Evolutionary conservation across 2,888 invertebrate genomes (phyloP).

Genomic region (Latheticus oryzae): DNA sequence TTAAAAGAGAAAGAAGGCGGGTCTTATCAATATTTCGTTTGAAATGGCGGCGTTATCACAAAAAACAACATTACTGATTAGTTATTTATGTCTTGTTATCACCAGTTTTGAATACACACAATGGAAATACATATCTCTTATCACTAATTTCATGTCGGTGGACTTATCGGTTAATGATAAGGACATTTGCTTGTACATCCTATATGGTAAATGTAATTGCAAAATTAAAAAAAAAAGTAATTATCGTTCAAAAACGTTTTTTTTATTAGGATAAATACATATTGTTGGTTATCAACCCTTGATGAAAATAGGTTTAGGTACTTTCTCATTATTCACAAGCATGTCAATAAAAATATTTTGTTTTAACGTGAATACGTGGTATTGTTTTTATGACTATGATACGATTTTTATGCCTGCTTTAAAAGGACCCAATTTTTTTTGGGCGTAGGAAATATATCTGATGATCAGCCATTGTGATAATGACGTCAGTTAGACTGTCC

Average conservation of each 20-base stretch:
- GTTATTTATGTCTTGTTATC: conserved; percentile 58
- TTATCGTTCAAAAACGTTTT: neutral
- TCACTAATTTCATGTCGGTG: conserved; percentile 57
- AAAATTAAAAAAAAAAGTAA: neutral
- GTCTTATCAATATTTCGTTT: conserved; percentile 31
- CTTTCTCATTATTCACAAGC: no score
- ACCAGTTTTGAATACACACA: conserved; percentile 58
- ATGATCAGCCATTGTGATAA: conserved; percentile 57
- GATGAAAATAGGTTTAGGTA: no score
- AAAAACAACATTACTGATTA: conserved; percentile 58
- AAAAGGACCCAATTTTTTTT: no score
- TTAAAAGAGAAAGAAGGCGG: conserved; percentile 27
- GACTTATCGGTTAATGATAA: conserved; percentile 46
- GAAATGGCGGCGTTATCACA: conserved; percentile 59
- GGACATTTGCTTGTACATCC: conserved; percentile 29
- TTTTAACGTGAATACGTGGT: no score
- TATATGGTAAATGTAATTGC: conserved; percentile 3
- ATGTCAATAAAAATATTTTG: no score
- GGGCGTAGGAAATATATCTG: conserved; percentile 22
- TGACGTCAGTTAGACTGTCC: conserved; percentile 57
- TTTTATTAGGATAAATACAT: no score
- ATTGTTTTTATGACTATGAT: no score
- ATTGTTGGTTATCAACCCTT: no score
- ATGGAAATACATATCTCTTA: conserved; percentile 57
- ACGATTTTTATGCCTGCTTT: no score